Percentiles rank a stretch among this genome's conserved stretches.
phyloP scores from a whole-genome alignment of 2,888 invertebrate genomes.

The Pseudoips prasinana region DNA sequence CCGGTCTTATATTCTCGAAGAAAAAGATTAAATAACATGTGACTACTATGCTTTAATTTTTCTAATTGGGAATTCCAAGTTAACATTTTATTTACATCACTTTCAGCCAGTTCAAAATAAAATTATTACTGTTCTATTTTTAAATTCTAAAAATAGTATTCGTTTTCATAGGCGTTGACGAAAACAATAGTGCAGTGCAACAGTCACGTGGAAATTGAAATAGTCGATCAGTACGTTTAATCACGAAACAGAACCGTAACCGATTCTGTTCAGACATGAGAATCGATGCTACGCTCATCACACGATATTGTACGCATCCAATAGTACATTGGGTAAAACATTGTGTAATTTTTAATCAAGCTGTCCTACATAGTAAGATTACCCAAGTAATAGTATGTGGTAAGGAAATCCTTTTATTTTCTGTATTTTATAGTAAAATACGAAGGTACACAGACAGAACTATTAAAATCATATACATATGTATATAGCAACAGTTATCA shows the following conservation, averaged over 20 bases:
- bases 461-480: too few species aligned
- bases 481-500: too few species aligned
- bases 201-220: constrained; percentile 18
- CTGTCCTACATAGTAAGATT: constrained; percentile 29
- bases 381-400: constrained; percentile 17
- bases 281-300: constrained; percentile 48
- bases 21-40: constrained; percentile 5
- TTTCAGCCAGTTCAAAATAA: too few species aligned
- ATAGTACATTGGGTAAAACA: constrained; percentile 30
- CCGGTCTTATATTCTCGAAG: too few species aligned
- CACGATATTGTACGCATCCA: constrained; percentile 27
- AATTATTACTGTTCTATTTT: too few species aligned
- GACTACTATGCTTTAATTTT: too few species aligned
- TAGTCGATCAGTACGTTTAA: constrained; percentile 37
- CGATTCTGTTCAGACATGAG: constrained; percentile 41
- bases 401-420: constrained; percentile 1
- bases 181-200: constrained; percentile 26
- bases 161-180: background rate
- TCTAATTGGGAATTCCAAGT: too few species aligned
- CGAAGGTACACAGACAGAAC: too few species aligned
- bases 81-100: too few species aligned
- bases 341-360: constrained; percentile 28
- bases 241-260: constrained; percentile 45
- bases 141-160: too few species aligned
- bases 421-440: too few species aligned